Evolutionary conservation across 2,888 invertebrate genomes (phyloP).

Genomic region (Nomada goodeniana): DNA sequence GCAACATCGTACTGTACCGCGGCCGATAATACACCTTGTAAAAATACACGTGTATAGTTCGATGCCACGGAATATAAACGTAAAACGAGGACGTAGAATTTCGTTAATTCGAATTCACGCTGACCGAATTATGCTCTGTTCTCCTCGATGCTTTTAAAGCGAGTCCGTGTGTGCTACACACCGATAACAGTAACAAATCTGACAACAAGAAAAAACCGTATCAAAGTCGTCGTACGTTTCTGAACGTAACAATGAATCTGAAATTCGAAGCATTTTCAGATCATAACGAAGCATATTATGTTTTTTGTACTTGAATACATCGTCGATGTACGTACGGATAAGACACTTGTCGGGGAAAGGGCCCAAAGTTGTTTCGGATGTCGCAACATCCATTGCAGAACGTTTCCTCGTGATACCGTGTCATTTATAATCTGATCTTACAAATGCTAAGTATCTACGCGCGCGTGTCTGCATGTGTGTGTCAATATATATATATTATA

Average conservation of each 20-base stretch:
- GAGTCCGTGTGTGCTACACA: not conserved
- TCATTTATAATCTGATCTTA: slow-evolving; percentile 30
- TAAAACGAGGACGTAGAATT: too few relatives aligned
- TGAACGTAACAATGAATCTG: not conserved
- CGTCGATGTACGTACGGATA: slow-evolving; percentile 41
- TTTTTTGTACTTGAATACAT: slow-evolving; percentile 32
- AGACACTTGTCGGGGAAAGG: slow-evolving; percentile 56
- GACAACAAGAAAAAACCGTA: not conserved
- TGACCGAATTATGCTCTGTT: not conserved
- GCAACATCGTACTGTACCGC: slow-evolving; percentile 22
- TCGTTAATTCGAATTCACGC: not conserved
- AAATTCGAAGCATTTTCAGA: slow-evolving; percentile 1
- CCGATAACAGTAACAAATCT: slow-evolving; percentile 11
- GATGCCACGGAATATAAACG: too few relatives aligned
- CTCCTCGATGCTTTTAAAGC: not conserved
- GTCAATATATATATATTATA: not conserved
- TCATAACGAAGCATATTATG: slow-evolving; percentile 50
- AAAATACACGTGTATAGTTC: not conserved
- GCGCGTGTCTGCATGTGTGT: not conserved
- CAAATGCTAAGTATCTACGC: slow-evolving; percentile 18
- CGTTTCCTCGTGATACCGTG: slow-evolving; percentile 6
- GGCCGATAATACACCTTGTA: not conserved
- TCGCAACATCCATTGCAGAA: not conserved
- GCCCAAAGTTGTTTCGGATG: slow-evolving; percentile 19
- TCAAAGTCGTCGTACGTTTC: not conserved